Base-by-base conservation (phyloP, 1,140 invertebrate species). In the Aporrectodea caliginosa region DNA sequence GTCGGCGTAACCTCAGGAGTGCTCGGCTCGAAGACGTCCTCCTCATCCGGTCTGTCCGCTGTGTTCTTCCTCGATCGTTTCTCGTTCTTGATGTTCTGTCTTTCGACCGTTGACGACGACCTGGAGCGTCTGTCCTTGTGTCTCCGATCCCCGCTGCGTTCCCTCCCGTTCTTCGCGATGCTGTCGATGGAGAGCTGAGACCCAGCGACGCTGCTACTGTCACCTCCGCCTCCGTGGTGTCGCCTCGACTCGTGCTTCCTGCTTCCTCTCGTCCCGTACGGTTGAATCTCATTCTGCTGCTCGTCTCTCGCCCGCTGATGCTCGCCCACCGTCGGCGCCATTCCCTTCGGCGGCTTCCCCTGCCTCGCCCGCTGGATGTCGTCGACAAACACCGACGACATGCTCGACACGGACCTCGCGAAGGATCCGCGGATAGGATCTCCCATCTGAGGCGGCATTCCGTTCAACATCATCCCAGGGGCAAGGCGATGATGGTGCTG, bases 131-230 rank as follows among this genome's bases (percentile, higher is more conserved):
- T 31, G 33, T 16, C 27, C 22, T 35, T 27, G 43, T 35, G 31
- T 75, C 43, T 27, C 34, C 73, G 31, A 35, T 75, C 29, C 34
- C 43, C 73, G 34, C 43, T 32, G 30, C 34, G 29, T 35, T 75
- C 33, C 30, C 71, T 32, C 31, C 71, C 1, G 71, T 33, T 14
- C 34, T 33, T 33, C 34, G 30, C 1, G 30, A 35, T 29, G 73
- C 73, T 30, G 43, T 75, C 33, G 73, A 75, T n/a, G n/a, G 33
- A 35, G 29, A 35, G 73, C 73, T 75, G 22, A 35, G 33, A 35
- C 29, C 73, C 33, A 33, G n/a, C 2, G 43, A 35, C 22, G 73
- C 73, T 75, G 33, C 43, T 34, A 27, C 31, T 33, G 30, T 0
- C 31, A 33, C 73, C 33, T 75, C 73, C 73, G 29, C 22, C 43